phyloP scores from a whole-genome alignment of 2,797 vertebrate species.

The Gouania willdenowi region DNA sequence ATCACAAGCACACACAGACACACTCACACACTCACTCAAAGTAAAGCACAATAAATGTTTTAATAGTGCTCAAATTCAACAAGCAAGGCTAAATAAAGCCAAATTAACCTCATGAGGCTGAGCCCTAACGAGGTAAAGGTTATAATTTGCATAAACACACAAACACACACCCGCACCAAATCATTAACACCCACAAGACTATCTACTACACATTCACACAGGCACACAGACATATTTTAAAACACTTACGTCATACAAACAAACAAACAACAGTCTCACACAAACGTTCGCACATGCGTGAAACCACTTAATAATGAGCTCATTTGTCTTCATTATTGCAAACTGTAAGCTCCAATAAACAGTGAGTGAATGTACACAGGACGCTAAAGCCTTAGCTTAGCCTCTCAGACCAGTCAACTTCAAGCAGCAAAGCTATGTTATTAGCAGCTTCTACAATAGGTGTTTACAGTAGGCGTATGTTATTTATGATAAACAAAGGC shows the following conservation, averaged over 20 bases:
- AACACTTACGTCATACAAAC: too few species aligned
- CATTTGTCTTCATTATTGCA: slow-evolving; percentile 65
- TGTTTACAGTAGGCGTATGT: too few species aligned
- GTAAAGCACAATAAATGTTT: slow-evolving; percentile 6
- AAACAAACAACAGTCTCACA: not conserved
- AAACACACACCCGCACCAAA: not conserved
- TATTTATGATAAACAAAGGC: too few species aligned
- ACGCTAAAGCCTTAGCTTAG: slow-evolving; percentile 21
- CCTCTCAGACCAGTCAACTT: not conserved
- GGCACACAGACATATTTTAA: not conserved
- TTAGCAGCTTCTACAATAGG: not conserved
- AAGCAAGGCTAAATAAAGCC: slow-evolving; percentile 36
- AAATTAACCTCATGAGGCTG: slow-evolving; percentile 51
- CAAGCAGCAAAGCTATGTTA: not conserved
- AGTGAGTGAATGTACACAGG: slow-evolving; percentile 24
- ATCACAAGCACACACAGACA: too few species aligned
- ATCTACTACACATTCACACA: not conserved
- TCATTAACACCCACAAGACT: not conserved
- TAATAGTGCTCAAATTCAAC: slow-evolving; percentile 18
- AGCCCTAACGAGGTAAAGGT: slow-evolving; percentile 44
- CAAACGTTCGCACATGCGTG: slow-evolving; percentile 6
- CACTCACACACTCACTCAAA: not conserved
- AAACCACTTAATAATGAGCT: slow-evolving; percentile 55
- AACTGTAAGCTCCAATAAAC: slow-evolving; percentile 43
- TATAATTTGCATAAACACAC: slow-evolving; percentile 31